Conservation (phyloP, 2,113 vertebrate genomes). For the Panthera tigris region DNA sequence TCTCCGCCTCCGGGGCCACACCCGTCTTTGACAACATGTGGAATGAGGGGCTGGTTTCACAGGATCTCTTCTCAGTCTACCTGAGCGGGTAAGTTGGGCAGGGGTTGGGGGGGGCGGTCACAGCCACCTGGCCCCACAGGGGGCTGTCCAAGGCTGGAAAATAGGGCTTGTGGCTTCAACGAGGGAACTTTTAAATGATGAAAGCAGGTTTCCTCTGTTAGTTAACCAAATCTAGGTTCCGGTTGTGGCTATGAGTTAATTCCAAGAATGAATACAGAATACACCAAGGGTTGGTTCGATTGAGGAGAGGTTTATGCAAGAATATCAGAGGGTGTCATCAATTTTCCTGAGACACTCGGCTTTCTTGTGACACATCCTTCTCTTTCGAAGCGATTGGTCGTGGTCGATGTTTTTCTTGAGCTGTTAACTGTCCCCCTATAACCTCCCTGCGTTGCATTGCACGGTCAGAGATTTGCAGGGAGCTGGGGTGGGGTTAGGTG, state of each 20-base stretch:
- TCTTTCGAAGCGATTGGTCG: not conserved
- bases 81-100: conserved; percentile 71
- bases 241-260: not conserved
- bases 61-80: conserved; percentile 82
- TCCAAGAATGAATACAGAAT: not conserved
- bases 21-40: conserved; percentile 83
- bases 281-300: not conserved
- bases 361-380: not conserved
- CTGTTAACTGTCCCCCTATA: no score
- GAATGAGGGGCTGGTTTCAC: conserved; percentile 71
- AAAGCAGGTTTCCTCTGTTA: not conserved
- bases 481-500: not conserved
- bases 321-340: not conserved
- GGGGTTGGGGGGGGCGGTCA: not conserved
- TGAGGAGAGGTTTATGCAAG: not conserved
- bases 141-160: not conserved
- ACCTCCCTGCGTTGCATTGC: rapidly evolving
- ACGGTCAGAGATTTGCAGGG: rapidly evolving
- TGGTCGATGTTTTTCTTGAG: rapidly evolving
- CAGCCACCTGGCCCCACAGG: not conserved
- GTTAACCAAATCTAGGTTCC: not conserved
- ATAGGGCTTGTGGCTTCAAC: not conserved
- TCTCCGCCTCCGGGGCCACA: conserved; percentile 61
- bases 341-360: not conserved
- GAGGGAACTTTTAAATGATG: not conserved